Base-by-base conservation (phyloP, 2,113 vertebrate genomes). In the Hystrix cristata region DNA sequence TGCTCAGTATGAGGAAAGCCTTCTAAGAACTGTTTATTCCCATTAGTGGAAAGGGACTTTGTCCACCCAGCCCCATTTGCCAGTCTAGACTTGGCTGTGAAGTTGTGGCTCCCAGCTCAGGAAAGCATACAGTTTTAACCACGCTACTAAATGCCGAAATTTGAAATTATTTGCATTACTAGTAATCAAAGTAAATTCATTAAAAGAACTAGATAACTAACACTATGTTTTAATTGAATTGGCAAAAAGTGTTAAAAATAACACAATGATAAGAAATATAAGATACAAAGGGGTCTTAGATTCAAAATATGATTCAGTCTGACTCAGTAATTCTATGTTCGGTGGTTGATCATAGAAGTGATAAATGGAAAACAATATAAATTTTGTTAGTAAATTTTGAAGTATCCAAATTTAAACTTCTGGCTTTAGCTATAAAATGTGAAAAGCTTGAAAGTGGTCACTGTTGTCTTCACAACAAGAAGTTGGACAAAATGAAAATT, bases 211-310 rank as follows among this genome's bases (percentile, higher is more conserved):
- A 55, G 59, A 34, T 48, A 15, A 90, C 11, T 29, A 51, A 11
- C 19, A 78, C 19, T 80, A 12, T 4, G 31, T 57, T 83, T 48
- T 27, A 91, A 38, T 76, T 13, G 83, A 93, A 43, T 79, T 46
- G 79, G 8, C 53, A 91, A 87, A 95, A 60, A 23, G 51, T 93
- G 3, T 64, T 90, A 74, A 43, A 85, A 96, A 78, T 18, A 87
- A n/a, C 6, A 91, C 46, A 71, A 23, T 51, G 34, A 78, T 4
- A 79, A 81, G 51, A 85, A 92, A 19, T 23, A 38, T 51, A 67
- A 57, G 43, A 76, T 64, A 29, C 78, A 69, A 85, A 72, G 65
- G 7, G 6, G 6, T 92, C 27, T 84, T 88, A 71, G 91, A 84
- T 71, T 72, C 11, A 46, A 78, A 72, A 64, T 84, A 60, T n/a